Conservation (phyloP, 2,113 vertebrate genomes). For the Chelonoidis abingdonii region DNA sequence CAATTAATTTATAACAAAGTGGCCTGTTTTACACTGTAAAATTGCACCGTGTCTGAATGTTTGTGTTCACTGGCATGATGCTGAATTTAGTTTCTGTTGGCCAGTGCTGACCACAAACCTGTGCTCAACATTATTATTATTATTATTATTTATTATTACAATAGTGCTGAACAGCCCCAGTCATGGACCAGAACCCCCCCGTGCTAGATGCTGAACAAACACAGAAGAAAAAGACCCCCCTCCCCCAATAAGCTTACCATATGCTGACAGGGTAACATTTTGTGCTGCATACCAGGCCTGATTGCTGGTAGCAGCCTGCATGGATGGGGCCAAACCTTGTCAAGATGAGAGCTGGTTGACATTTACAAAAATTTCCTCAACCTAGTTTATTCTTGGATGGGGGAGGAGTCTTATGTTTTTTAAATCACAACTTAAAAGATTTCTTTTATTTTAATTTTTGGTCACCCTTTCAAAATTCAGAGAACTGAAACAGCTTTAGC, state of each 20-base stretch:
- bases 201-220: neutral
- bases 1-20: neutral
- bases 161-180: neutral
- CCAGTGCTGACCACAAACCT: neutral
- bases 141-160: neutral
- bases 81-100: neutral
- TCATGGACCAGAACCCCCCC: neutral
- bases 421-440: neutral
- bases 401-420: neutral
- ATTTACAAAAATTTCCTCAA: neutral
- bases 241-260: neutral
- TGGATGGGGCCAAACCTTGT: neutral
- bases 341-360: neutral
- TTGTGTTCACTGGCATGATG: neutral
- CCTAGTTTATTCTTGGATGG: neutral
- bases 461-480: neutral
- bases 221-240: neutral
- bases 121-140: neutral
- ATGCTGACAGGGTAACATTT: neutral
- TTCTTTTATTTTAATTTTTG: neutral
- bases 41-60: neutral
- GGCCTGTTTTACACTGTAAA: neutral
- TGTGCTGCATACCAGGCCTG: neutral
- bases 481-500: neutral
- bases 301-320: neutral